Conservation (phyloP, 1,140 invertebrate genomes). For the Caenorhabditis brenneri region DNA sequence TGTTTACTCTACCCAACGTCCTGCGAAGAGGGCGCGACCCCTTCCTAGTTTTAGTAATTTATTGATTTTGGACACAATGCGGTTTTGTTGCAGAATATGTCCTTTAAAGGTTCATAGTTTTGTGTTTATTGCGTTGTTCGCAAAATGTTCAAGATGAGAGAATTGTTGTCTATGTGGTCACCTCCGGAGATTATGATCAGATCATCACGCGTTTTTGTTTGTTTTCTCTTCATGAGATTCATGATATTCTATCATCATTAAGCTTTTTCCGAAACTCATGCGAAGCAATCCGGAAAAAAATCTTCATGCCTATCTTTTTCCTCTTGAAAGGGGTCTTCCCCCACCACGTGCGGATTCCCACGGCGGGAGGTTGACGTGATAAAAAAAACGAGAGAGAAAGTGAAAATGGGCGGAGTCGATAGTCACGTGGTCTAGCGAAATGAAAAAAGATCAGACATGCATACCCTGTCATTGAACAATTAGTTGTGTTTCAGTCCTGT, state of each 20-base stretch:
- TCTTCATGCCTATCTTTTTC: neutral
- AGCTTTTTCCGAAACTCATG: neutral
- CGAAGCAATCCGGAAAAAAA: neutral
- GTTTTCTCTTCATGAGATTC: constrained; percentile 26
- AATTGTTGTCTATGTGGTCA: neutral
- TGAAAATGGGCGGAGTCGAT: neutral
- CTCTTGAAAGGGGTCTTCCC: neutral
- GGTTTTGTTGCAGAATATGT: neutral
- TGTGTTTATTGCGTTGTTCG: neutral
- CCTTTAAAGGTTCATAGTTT: neutral
- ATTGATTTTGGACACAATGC: neutral
- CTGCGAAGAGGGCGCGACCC: neutral
- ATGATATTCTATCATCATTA: too few relatives aligned
- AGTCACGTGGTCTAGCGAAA: constrained; percentile 21
- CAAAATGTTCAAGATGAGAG: neutral
- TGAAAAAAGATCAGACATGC: neutral
- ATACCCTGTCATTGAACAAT: constrained; percentile 11
- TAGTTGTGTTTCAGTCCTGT: neutral
- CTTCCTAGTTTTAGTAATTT: neutral
- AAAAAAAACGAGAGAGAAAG: constrained; percentile 1
- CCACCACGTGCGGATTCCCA: constrained; percentile 27
- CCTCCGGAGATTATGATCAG: neutral
- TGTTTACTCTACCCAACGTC: neutral
- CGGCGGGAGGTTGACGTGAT: constrained; percentile 32
- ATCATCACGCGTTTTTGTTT: constrained; percentile 21